Percentiles rank a stretch among this genome's conserved stretches.
Evolutionary conservation across 2,888 invertebrate species (phyloP).

Genomic region (Teleiodes luculella): DNA sequence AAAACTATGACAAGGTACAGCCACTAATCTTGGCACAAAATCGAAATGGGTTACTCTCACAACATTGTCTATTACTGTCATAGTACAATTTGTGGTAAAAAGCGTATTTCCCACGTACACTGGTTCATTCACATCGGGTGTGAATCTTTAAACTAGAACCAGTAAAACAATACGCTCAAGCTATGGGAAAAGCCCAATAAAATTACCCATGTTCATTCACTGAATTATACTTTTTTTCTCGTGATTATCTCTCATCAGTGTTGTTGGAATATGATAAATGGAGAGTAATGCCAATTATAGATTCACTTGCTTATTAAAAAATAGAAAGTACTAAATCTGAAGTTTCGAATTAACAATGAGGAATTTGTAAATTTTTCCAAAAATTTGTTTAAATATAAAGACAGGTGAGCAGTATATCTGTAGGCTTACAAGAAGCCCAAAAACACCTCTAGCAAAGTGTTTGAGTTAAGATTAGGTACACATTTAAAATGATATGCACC

Average conservation of each 20-base stretch:
- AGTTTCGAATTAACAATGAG: too few relatives aligned
- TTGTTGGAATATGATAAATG: not conserved
- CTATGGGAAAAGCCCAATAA: slow-evolving; percentile 21
- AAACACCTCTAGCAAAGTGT: too few relatives aligned
- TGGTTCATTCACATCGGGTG: slow-evolving; percentile 5
- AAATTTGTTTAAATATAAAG: too few relatives aligned
- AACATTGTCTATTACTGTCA: slow-evolving; percentile 13
- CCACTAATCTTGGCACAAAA: slow-evolving; percentile 31
- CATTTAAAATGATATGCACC: too few relatives aligned
- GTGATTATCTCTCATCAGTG: not conserved
- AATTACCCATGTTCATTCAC: slow-evolving; percentile 18
- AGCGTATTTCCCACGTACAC: slow-evolving; percentile 29
- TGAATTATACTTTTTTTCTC: slow-evolving; percentile 10
- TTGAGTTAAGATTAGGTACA: too few relatives aligned
- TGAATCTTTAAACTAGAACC: slow-evolving; percentile 21
- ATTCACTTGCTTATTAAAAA: not conserved
- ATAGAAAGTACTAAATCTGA: too few relatives aligned
- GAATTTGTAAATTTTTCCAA: too few relatives aligned
- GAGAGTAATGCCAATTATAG: not conserved
- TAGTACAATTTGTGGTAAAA: slow-evolving; percentile 24
- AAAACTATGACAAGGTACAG: slow-evolving; percentile 17
- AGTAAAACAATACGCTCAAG: slow-evolving; percentile 25
- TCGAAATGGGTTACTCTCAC: slow-evolving; percentile 29
- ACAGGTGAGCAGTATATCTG: too few relatives aligned
- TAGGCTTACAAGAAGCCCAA: too few relatives aligned